Evolutionary conservation across 2,113 vertebrate genomes (phyloP).

Genomic region (Uropsilus gracilis): DNA sequence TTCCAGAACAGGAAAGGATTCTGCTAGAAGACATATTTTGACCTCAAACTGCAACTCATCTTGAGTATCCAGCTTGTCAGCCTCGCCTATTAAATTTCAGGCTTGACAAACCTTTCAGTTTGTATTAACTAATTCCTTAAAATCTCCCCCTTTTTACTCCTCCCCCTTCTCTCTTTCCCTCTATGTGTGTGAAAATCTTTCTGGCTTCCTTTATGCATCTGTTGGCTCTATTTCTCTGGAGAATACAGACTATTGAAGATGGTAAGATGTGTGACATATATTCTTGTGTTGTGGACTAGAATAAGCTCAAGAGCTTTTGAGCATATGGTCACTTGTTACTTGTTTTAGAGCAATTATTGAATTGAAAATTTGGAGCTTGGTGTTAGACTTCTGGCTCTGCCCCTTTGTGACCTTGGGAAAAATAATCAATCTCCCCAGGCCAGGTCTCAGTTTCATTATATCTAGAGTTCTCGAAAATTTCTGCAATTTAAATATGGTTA

Average conservation of each 20-base stretch:
- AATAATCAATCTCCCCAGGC: background rate
- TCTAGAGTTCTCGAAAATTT: conserved; percentile 5
- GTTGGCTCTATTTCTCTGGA: background rate
- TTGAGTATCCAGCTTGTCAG: background rate
- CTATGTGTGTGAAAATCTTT: background rate
- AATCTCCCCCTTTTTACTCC: background rate
- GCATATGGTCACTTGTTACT: background rate
- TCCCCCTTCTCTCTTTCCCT: background rate
- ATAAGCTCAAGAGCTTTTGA: background rate
- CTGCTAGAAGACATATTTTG: background rate
- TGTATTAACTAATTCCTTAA: background rate
- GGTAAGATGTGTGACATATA: background rate
- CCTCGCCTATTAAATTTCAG: background rate
- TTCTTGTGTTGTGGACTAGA: background rate
- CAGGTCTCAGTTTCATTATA: conserved; percentile 43
- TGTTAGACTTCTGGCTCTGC: conserved; percentile 4
- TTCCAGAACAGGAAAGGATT: background rate
- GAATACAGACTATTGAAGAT: background rate
- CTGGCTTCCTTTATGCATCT: too few species aligned
- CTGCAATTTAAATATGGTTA: conserved; percentile 63
- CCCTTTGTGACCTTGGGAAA: conserved; percentile 39
- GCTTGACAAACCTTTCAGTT: background rate
- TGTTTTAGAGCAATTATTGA: background rate
- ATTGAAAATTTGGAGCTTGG: background rate
- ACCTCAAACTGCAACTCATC: background rate